These are phyloP conservation scores for Phaethornis superciliosus DNA, from an alignment of 2,113 vertebrate species.

Conservation along the genomic window DNA sequence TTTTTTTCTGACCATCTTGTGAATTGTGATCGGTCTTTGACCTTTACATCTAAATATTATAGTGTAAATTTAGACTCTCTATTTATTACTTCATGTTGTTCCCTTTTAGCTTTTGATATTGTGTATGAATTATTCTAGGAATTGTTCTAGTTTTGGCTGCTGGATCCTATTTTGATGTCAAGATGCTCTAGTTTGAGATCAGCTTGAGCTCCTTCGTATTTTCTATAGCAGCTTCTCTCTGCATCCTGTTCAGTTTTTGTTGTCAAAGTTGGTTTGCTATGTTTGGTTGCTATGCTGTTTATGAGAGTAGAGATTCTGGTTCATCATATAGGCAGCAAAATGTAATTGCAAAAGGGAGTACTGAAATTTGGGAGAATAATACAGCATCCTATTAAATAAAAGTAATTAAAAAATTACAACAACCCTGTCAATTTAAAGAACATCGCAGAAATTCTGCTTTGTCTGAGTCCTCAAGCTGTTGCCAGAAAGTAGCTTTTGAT, in stretches of 20 bases:
- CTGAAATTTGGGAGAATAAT: not conserved
- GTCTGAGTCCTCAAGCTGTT: not conserved
- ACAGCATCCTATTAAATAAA: not conserved
- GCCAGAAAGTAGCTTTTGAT: not conserved
- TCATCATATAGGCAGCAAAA: not conserved
- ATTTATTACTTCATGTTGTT: not conserved
- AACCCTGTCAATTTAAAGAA: not conserved
- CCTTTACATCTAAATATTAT: not conserved
- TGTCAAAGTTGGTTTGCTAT: too few species aligned
- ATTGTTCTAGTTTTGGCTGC: not conserved
- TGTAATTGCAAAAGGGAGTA: not conserved
- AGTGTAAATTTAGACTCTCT: not conserved
- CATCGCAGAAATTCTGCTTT: not conserved
- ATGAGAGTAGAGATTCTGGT: not conserved
- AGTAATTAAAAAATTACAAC: not conserved
- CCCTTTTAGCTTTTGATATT: not conserved
- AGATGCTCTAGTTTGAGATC: not conserved
- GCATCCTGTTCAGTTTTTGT: fast-evolving
- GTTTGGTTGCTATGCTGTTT: not conserved
- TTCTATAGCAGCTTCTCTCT: not conserved
- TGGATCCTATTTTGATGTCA: not conserved
- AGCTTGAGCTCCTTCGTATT: not conserved
- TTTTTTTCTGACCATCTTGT: not conserved
- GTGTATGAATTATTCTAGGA: not conserved
- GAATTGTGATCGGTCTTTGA: not conserved